Base-by-base conservation (phyloP, 2,888 invertebrate species). In the Muscina levida region DNA sequence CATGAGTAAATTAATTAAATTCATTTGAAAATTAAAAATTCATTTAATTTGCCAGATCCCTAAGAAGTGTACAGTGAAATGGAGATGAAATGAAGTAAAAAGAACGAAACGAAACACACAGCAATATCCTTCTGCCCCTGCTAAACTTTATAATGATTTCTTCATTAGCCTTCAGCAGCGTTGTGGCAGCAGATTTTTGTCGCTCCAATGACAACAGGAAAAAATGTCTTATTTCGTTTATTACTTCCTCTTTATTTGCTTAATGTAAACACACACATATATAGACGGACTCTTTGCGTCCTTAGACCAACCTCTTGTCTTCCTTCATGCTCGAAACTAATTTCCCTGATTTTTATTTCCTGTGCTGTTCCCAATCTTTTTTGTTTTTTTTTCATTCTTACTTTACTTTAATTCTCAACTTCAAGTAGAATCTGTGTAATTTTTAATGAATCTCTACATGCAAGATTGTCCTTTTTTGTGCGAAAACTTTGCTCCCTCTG, bases 1-100 rank as follows among this genome's bases (percentile, higher is more conserved):
- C 62, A 42, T 42, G 62, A 71, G 71, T 24, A 39, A 46, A 76
- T 44, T 78, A 81, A 78, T 80, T 73, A 72, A 73, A 74, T 81
- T 77, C 73, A 78, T 68, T 81, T 80, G 46, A 57, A 75, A 75
- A 78, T 75, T 78, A 75, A 77, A 81, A 82, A 77, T 77, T 82
- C 77, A 82, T 77, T 75, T 68, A 68, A 75, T 72, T 78, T 82
- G 72, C 48, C 22, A 13, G 31, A 67, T 51, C 31, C 46, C 51
- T 37, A 67, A 51, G 37, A 51, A 17, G 13, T 37, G 59, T 15
- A 39, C 26, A 19, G 37, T n/a, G n/a, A n/a, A n/a, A n/a, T n/a
- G n/a, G n/a, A 59, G 31, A 26, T 15, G 48, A 17, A 44, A 66
- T 17, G 24, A 51, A n/a, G 13, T n/a, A 53, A 56, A 22, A 42